Conservation (phyloP, 2,888 invertebrate species). For the Sinodicranocentrus sp. region DNA sequence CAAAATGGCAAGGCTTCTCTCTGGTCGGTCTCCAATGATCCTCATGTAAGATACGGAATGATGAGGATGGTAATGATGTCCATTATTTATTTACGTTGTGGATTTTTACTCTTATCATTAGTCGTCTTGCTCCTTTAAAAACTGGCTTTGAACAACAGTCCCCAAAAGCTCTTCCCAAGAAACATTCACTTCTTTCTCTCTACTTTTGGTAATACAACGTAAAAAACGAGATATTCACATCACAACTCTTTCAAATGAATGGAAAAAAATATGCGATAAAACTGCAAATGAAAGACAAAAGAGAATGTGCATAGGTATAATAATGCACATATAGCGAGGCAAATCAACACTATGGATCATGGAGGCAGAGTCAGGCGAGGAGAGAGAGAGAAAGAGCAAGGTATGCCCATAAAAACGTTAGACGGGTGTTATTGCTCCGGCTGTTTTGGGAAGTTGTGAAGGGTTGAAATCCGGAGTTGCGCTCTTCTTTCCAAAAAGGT, state of each 20-base stretch:
- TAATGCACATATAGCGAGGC: background rate
- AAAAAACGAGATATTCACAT: too few relatives aligned
- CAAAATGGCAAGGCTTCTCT: background rate
- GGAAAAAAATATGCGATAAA: background rate
- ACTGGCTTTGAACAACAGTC: background rate
- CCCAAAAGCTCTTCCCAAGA: background rate
- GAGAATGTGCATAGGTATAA: background rate
- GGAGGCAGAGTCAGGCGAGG: slow-evolving; percentile 42
- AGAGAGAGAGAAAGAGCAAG: slow-evolving; percentile 28
- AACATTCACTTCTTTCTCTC: background rate
- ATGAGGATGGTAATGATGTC: slow-evolving; percentile 26
- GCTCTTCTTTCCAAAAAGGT: slow-evolving; percentile 22
- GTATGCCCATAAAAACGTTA: slow-evolving; percentile 41
- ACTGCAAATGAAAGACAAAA: background rate
- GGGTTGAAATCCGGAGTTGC: slow-evolving; percentile 28
- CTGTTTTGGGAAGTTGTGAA: slow-evolving; percentile 28
- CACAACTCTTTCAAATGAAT: too few relatives aligned
- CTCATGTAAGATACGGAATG: background rate
- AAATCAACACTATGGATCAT: background rate
- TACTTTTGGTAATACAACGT: background rate
- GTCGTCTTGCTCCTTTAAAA: background rate
- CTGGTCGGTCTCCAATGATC: slow-evolving; percentile 2
- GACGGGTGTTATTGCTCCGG: slow-evolving; percentile 34
- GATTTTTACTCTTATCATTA: slow-evolving; percentile 22
- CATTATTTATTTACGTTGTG: slow-evolving; percentile 40